phyloP scores from a whole-genome alignment of 2,113 vertebrate species.

The Apistogramma diplotaenia region DNA sequence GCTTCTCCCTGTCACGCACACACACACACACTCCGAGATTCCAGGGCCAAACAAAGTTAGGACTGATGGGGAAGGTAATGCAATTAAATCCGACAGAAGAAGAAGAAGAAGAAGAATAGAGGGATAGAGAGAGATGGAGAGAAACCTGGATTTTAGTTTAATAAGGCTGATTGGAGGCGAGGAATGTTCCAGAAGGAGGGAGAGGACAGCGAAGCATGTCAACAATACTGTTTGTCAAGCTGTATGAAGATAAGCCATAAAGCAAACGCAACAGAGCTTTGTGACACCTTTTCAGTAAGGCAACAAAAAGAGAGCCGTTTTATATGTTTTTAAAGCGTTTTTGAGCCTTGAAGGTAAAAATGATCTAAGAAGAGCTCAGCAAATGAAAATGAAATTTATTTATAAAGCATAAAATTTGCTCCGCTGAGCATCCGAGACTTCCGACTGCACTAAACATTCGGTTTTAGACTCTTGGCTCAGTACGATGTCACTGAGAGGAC shows the following conservation, averaged over 20 bases:
- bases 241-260: background rate
- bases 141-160: slow-evolving; percentile 20
- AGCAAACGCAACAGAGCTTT: background rate
- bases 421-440: background rate
- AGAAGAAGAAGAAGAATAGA: background rate
- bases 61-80: slow-evolving; percentile 46
- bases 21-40: slow-evolving; percentile 9
- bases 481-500: background rate
- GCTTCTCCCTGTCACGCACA: background rate
- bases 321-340: too few relatives aligned
- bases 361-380: too few relatives aligned
- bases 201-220: background rate
- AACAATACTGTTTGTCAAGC: slow-evolving; percentile 11
- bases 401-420: too few relatives aligned
- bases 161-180: slow-evolving; percentile 38
- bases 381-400: too few relatives aligned
- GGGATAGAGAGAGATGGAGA: background rate
- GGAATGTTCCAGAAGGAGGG: slow-evolving; percentile 55
- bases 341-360: too few relatives aligned
- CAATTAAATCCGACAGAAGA: slow-evolving; percentile 52
- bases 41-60: slow-evolving; percentile 54
- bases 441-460: background rate
- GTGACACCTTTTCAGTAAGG: background rate
- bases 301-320: background rate
- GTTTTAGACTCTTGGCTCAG: background rate